Evolutionary conservation across 2,113 vertebrate genomes (phyloP).

Genomic region (Lepus timidus): DNA sequence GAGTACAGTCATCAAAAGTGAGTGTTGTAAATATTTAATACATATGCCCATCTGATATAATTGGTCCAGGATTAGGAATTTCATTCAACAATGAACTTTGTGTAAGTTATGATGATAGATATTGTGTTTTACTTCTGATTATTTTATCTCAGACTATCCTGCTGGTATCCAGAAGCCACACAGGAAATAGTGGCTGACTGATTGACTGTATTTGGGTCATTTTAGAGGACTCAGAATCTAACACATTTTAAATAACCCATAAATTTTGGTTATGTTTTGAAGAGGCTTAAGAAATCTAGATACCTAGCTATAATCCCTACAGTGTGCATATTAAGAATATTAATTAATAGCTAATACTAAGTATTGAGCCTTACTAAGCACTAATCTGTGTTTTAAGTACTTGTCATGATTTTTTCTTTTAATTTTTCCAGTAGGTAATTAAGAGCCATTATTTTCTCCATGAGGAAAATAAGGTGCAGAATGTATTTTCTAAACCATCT

Average conservation of each 20-base stretch:
- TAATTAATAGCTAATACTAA: background rate
- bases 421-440: conserved; percentile 9
- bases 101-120: background rate
- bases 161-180: background rate
- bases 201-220: background rate
- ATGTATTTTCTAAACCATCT: background rate
- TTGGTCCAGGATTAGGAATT: background rate
- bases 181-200: background rate
- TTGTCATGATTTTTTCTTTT: background rate
- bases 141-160: background rate
- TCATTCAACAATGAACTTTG: background rate
- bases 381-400: conserved; percentile 27
- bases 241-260: conserved; percentile 1
- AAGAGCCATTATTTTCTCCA: background rate
- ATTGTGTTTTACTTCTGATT: conserved; percentile 6
- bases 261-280: background rate
- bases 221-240: conserved; percentile 11
- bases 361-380: background rate
- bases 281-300: background rate
- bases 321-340: background rate
- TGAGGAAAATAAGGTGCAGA: background rate
- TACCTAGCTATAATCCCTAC: background rate
- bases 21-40: background rate
- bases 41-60: background rate
- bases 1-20: background rate